Conservation (phyloP, 2,888 invertebrate genomes). For the Suillia variegata region DNA sequence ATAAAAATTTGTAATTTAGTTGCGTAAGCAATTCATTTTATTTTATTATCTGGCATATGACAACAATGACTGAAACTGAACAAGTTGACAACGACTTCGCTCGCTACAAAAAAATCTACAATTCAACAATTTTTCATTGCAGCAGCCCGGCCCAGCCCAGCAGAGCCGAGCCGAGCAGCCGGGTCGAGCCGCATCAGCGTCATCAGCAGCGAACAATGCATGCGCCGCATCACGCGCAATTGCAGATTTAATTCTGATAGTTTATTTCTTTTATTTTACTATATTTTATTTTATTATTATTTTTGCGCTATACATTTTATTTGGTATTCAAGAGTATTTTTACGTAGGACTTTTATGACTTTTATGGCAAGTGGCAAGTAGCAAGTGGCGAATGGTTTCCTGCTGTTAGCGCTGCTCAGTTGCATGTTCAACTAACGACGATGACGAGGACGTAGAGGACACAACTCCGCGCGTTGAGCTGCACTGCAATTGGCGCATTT, state of each 20-base stretch:
- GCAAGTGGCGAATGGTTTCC: no score
- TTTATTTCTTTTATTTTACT: neutral
- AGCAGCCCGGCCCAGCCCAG: no score
- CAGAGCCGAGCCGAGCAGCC: neutral
- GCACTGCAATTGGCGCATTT: neutral
- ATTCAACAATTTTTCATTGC: constrained; percentile 5
- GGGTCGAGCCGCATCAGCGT: neutral
- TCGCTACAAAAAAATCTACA: neutral
- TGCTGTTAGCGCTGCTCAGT: neutral
- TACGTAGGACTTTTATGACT: constrained; percentile 5
- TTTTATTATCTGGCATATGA: constrained; percentile 33
- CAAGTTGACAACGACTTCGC: neutral
- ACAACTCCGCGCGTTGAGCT: no score
- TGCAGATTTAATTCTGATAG: constrained; percentile 4
- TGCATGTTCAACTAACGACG: no score
- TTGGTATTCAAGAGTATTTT: neutral
- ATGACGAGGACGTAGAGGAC: no score
- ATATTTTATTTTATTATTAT: neutral
- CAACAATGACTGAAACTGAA: neutral
- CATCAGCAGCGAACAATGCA: neutral
- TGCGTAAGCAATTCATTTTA: constrained; percentile 42
- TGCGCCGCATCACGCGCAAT: neutral
- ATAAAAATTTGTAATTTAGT: constrained; percentile 30
- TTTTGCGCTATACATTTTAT: neutral
- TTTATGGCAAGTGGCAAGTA: neutral